Conservation (phyloP, 2,797 vertebrate species). For the Pristis pectinata region DNA sequence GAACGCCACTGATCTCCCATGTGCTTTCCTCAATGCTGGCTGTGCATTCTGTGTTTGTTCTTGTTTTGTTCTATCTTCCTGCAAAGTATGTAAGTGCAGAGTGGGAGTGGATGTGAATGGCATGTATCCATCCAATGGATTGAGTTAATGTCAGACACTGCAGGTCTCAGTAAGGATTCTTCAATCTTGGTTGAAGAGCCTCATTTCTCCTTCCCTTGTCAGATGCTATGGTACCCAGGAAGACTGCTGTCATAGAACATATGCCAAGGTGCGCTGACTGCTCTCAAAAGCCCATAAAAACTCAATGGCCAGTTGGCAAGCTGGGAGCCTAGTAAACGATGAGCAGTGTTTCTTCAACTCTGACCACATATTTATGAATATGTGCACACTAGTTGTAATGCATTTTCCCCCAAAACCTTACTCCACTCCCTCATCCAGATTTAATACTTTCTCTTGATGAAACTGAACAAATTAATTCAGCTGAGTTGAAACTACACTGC, state of each 20-base stretch:
- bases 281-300: not conserved
- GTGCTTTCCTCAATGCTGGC: not conserved
- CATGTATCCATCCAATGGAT: not conserved
- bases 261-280: not conserved
- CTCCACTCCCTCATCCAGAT: no score
- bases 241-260: not conserved
- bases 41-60: not conserved
- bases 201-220: not conserved
- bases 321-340: not conserved
- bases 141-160: not conserved
- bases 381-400: not conserved
- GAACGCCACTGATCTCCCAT: not conserved
- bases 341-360: not conserved
- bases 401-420: not conserved
- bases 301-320: not conserved
- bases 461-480: not conserved
- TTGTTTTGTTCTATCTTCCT: not conserved
- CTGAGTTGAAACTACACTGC: not conserved
- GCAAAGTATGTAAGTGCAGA: not conserved
- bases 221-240: not conserved
- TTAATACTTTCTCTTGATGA: not conserved
- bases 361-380: not conserved
- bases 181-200: not conserved
- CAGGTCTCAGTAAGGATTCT: not conserved
- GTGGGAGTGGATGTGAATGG: not conserved